Conservation (phyloP, 2,888 invertebrate species). For the Hedychridium roseum region DNA sequence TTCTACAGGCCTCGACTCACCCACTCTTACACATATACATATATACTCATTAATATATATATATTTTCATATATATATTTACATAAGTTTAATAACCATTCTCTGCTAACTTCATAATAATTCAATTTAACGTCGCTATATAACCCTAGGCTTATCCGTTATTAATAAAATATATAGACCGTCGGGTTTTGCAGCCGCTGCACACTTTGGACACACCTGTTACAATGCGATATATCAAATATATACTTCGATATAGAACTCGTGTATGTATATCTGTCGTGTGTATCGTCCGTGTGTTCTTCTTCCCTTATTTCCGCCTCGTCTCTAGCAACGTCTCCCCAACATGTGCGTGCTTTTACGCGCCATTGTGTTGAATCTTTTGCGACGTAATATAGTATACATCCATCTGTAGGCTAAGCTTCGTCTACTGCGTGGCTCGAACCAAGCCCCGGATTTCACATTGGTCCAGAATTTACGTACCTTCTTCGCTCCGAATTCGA, state of each 20-base stretch:
- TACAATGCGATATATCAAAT: conserved; percentile 56
- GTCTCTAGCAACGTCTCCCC: too few relatives aligned
- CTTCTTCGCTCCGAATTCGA: too few relatives aligned
- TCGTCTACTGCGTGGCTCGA: conserved; percentile 46
- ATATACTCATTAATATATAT: background rate
- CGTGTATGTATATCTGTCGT: conserved; percentile 9
- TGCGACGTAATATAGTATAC: conserved; percentile 12
- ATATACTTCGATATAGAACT: conserved; percentile 50
- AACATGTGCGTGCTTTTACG: too few relatives aligned
- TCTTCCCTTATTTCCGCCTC: conserved; percentile 6
- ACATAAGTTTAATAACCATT: conserved; percentile 12
- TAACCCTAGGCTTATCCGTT: conserved; percentile 48
- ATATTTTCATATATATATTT: background rate
- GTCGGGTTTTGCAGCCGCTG: conserved; percentile 54
- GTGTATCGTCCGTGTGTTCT: conserved; percentile 2
- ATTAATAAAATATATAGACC: conserved; percentile 61
- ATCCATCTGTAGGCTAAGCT: conserved; percentile 46
- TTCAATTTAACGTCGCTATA: conserved; percentile 31
- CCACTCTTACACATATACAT: background rate
- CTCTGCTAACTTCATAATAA: conserved; percentile 29
- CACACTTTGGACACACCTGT: conserved; percentile 55
- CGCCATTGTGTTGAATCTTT: conserved; percentile 9
- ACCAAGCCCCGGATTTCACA: conserved; percentile 44
- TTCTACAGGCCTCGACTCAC: too few relatives aligned
- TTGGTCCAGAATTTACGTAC: conserved; percentile 44